Percentiles rank a stretch among this genome's conserved stretches.
phyloP scores from a whole-genome alignment of 2,888 invertebrate species.

The Xestia rhomboidea region DNA sequence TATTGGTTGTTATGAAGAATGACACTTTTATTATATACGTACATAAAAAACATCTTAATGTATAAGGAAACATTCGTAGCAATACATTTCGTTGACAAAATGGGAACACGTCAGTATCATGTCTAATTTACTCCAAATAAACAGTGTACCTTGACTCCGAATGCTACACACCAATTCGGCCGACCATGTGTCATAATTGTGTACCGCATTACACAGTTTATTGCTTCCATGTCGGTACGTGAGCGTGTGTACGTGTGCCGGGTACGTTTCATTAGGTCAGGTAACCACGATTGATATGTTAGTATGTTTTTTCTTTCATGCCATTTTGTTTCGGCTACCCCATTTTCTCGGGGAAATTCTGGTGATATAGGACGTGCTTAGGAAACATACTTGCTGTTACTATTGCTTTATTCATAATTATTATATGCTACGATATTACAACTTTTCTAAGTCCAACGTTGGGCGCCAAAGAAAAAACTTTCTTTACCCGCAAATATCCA shows the following conservation, averaged over 20 bases:
- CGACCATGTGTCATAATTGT: conserved; percentile 66
- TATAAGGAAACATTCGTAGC: background rate
- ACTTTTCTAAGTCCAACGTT: conserved; percentile 33
- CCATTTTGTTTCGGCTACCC: conserved; percentile 39
- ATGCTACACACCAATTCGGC: conserved; percentile 56
- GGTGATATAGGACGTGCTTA: conserved; percentile 52
- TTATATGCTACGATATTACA: background rate
- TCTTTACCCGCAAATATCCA: conserved; percentile 9
- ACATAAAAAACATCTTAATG: background rate
- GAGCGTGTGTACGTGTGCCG: conserved; percentile 47
- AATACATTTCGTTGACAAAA: conserved; percentile 22
- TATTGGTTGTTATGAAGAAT: background rate
- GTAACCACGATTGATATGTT: conserved; percentile 64
- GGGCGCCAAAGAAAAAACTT: conserved; percentile 40
- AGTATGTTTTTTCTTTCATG: conserved; percentile 59
- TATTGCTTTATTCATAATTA: conserved; percentile 15
- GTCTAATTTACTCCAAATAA: conserved; percentile 59
- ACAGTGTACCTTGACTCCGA: conserved; percentile 37
- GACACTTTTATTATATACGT: background rate
- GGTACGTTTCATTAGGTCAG: conserved; percentile 58
- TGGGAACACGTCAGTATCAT: conserved; percentile 50
- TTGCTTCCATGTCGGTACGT: conserved; percentile 60
- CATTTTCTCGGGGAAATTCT: conserved; percentile 36
- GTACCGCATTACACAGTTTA: conserved; percentile 62
- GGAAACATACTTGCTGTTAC: conserved; percentile 35